phyloP scores from a whole-genome alignment of 2,113 vertebrate species.

The Madoqua kirkii region DNA sequence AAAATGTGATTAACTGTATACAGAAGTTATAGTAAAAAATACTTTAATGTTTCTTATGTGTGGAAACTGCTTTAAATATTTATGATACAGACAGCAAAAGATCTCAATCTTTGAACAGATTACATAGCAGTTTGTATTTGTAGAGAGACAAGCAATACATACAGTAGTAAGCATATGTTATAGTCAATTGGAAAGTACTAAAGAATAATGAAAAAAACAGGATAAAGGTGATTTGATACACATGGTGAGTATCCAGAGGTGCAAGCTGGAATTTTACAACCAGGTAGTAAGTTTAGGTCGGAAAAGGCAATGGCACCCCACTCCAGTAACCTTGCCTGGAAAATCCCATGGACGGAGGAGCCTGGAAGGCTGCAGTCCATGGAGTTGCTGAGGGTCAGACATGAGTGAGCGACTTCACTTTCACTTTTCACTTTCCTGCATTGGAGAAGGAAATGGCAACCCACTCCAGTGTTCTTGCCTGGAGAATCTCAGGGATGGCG shows the following conservation, averaged over 20 bases:
- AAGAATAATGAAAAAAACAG: background rate
- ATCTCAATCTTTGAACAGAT: background rate
- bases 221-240: background rate
- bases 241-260: background rate
- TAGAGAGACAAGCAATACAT: background rate
- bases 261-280: background rate
- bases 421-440: too few species aligned
- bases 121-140: background rate
- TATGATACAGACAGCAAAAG: background rate
- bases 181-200: background rate
- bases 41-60: background rate
- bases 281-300: rapidly evolving
- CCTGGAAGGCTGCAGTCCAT: too few species aligned
- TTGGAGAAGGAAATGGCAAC: too few species aligned
- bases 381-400: too few species aligned
- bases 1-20: background rate
- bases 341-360: too few species aligned
- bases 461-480: too few species aligned
- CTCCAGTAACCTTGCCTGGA: too few species aligned
- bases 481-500: rapidly evolving
- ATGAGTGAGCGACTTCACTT: too few species aligned
- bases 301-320: too few species aligned
- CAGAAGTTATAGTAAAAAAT: background rate
- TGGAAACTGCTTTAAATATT: background rate
- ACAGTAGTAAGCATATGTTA: background rate